Base-by-base conservation (phyloP, 2,888 invertebrate genomes). In the Galerucella calmariensis region DNA sequence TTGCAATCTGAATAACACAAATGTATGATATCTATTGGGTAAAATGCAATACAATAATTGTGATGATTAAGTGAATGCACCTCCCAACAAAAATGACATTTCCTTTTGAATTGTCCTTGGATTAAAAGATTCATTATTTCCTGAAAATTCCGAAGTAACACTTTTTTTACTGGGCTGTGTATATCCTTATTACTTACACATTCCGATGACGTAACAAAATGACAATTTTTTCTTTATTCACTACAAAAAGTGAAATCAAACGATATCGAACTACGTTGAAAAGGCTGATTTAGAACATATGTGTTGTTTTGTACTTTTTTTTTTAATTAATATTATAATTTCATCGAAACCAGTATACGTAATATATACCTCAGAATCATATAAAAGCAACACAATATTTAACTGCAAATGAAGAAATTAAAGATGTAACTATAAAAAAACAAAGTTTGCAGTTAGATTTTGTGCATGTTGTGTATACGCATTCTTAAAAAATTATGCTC, bases 271-370 rank as follows among this genome's bases (percentile, higher is more conserved):
- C 68, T 74, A 77, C 78, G 74, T 78, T 81, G 77, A 81, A 81
- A 82, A 83, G 82, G 82, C 82, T 82, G 82, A 83, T 80, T 80
- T 81, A 80, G 79, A 75, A 79, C 79, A 72, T 79, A 75, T 75
- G 69, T 74, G 63, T 77, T 41, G 8, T 41, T 41, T 41, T 41
- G 35, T 9, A 41, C 6, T 35, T 35, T 41, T 41, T 75, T 75
- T 78, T 66, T 74, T 79, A 72, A 10, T 56, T 56, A 11, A 16
- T 73, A 76, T 80, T 77, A 73, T 78, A 75, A 70, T 73, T 72
- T 67, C 67, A 73, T 70, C 73, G 81, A 82, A 89, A 88, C 90
- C 88, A 89, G 91, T 91, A 91, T 91, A 91, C 91, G 91, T 91
- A 91, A 90, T 81, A 85, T 87, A 89, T 91, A 91, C 90, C 91